These are phyloP conservation scores for Silurus lanzhouensis DNA, from an alignment of 2,797 vertebrate genomes.

Conservation along the genomic window DNA sequence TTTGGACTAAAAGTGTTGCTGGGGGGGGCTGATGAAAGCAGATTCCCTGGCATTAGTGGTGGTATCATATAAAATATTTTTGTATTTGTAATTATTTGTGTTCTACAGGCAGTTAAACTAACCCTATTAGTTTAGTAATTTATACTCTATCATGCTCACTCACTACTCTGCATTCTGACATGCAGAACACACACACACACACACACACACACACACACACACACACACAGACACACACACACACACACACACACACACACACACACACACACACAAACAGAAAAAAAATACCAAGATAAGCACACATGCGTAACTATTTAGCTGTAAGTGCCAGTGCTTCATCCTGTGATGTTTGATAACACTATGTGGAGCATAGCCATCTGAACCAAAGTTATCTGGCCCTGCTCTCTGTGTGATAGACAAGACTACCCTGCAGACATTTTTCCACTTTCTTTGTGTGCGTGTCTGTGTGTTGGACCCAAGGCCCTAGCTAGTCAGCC, in stretches of 20 bases:
- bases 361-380: conserved; percentile 66
- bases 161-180: conserved; percentile 2
- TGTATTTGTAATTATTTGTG: conserved; percentile 20
- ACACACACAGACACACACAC: conserved; percentile 23
- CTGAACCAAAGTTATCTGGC: conserved; percentile 74
- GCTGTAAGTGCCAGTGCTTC: conserved; percentile 48
- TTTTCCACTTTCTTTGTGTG: conserved; percentile 29
- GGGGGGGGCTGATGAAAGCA: conserved; percentile 24
- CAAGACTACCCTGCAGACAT: conserved; percentile 72
- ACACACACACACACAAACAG: conserved; percentile 6
- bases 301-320: conserved; percentile 52
- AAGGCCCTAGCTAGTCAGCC: conserved; percentile 67
- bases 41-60: conserved; percentile 21
- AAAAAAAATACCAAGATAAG: conserved; percentile 58
- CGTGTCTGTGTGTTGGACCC: conserved; percentile 47
- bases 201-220: conserved; percentile 46
- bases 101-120: background rate
- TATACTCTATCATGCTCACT: background rate
- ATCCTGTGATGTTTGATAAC: conserved; percentile 70
- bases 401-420: conserved; percentile 71
- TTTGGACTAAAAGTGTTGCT: conserved; percentile 50
- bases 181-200: conserved; percentile 51
- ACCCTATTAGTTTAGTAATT: background rate
- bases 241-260: conserved; percentile 49
- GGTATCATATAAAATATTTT: conserved; percentile 32